Evolutionary conservation across 2,797 vertebrate species (phyloP), one percentile per base, ranked within the genome.

Genomic region (Pangasius krempfi): DNA sequence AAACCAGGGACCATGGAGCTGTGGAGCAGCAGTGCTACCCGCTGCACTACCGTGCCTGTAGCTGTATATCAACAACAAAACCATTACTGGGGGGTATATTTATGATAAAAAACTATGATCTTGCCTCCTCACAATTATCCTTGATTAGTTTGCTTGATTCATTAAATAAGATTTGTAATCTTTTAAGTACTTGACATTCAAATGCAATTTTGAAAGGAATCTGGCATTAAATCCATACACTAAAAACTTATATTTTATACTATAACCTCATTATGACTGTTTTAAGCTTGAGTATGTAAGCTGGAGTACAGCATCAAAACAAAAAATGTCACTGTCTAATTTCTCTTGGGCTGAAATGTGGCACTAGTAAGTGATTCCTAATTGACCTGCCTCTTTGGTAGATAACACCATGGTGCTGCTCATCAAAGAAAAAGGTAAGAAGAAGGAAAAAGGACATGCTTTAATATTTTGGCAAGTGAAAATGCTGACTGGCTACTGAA

Each of bases 171-270:
- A 20, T 66, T 66, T 20, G 9, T 20, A 66, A 83, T 47, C 62
- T 22, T 30, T 84, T 84, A 66, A 84, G 27, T 50, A 84, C 47
- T 20, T 84, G 62, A 52, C 9, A 66, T 84, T 84, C 25, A 84
- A 68, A 84, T 68, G 44, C 4, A 68, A 84, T 84, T 68, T 33
- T 33, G 8, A 68, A 68, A 52, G n/a, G 40, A 50, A 33, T 52
- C 82, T 68, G 40, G 25, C 27, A n/a, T 2, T 66, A 66, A 66
- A 50, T 84, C 27, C 40, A 66, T 84, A 50, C 6, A 83, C 7
- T n/a, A 13, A 83, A 44, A 18, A 7, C 25, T 27, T 40, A 5
- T n/a, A 30, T 66, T 50, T 66, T 50, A 30, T 66, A 30, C 62
- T 16, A 0, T 47, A 64, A 47, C 81, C 60, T 83, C 37, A 66